These are phyloP conservation scores for Rhopilema esculentum DNA, from an alignment of 30 jellyfish, hydroid and myxozoan species.

Conservation along the genomic window DNA sequence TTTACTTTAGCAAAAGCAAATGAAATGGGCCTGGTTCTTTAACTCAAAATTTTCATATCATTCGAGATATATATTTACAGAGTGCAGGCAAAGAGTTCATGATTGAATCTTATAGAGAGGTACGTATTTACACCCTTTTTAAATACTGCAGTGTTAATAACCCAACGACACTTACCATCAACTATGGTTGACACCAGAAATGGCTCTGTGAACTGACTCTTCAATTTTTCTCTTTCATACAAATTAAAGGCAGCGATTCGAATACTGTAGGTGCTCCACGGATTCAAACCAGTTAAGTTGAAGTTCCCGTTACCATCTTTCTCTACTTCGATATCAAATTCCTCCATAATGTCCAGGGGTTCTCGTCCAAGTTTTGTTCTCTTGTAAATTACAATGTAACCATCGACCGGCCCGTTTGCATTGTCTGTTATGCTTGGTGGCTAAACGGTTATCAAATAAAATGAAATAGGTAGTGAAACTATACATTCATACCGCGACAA, in stretches of 20 bases:
- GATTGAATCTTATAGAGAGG: too few relatives aligned
- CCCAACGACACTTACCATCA: conserved; percentile 1
- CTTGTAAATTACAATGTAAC: conserved; percentile 58
- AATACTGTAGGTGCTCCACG: conserved; percentile 81
- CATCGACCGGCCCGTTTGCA: conserved; percentile 70
- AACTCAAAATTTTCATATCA: too few relatives aligned
- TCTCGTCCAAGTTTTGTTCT: conserved; percentile 45
- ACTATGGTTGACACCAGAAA: conserved; percentile 34
- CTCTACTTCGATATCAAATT: conserved; percentile 11
- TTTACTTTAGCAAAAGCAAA: too few relatives aligned
- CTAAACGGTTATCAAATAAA: not conserved
- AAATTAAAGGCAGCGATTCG: conserved; percentile 73
- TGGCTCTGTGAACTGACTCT: conserved; percentile 29
- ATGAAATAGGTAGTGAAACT: too few relatives aligned
- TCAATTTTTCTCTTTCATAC: conserved; percentile 15
- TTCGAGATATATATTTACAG: too few relatives aligned
- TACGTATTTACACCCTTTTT: too few relatives aligned
- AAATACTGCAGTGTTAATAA: not conserved
- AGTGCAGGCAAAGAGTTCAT: too few relatives aligned
- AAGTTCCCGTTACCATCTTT: conserved; percentile 39
- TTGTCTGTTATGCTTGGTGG: conserved; percentile 51
- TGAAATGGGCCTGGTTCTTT: too few relatives aligned
- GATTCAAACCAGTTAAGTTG: conserved; percentile 53
- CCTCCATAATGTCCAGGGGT: conserved; percentile 22
- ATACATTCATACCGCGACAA: too few relatives aligned